phyloP scores from a whole-genome alignment of 2,888 invertebrate species.

The Yponomeuta cagnagella region DNA sequence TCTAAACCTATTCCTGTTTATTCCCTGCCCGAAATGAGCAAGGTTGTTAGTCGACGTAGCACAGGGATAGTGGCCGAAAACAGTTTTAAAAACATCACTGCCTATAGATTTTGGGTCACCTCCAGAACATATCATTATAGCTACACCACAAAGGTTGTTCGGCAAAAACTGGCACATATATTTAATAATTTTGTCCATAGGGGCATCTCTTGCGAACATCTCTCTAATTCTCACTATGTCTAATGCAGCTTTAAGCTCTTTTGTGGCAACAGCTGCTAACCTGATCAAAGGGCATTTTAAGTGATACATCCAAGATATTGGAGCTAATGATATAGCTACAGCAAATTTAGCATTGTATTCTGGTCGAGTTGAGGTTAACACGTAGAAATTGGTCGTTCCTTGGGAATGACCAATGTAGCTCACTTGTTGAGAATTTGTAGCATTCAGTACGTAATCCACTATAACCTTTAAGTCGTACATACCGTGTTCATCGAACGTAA shows the following conservation, averaged over 20 bases:
- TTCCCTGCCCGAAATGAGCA: slow-evolving; percentile 81
- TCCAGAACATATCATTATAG: neutral
- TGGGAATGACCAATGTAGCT: slow-evolving; percentile 94
- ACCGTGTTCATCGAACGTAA: slow-evolving; percentile 93
- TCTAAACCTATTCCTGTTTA: slow-evolving; percentile 75
- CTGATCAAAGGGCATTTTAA: slow-evolving; percentile 80
- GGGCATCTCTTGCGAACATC: neutral
- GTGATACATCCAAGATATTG: slow-evolving; percentile 80
- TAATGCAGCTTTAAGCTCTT: neutral
- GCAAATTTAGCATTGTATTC: slow-evolving; percentile 81
- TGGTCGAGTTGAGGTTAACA: slow-evolving; percentile 80
- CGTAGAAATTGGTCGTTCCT: slow-evolving; percentile 87
- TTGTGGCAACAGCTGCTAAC: slow-evolving; percentile 71
- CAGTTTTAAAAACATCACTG: slow-evolving; percentile 82
- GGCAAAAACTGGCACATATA: neutral
- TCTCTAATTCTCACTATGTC: neutral
- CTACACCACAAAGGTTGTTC: neutral
- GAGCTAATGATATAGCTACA: slow-evolving; percentile 81
- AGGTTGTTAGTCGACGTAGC: slow-evolving; percentile 84
- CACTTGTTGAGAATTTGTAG: slow-evolving; percentile 58
- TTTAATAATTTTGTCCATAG: neutral
- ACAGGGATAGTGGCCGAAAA: slow-evolving; percentile 82
- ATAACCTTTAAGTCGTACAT: slow-evolving; percentile 89
- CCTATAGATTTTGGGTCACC: slow-evolving; percentile 64
- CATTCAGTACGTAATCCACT: slow-evolving; percentile 79